A percentile compares a stretch with the other conserved stretches of the same genome.
These are phyloP conservation scores for Marronus borbonicus DNA, from an alignment of 2,888 invertebrate species.

Conservation along the genomic window DNA sequence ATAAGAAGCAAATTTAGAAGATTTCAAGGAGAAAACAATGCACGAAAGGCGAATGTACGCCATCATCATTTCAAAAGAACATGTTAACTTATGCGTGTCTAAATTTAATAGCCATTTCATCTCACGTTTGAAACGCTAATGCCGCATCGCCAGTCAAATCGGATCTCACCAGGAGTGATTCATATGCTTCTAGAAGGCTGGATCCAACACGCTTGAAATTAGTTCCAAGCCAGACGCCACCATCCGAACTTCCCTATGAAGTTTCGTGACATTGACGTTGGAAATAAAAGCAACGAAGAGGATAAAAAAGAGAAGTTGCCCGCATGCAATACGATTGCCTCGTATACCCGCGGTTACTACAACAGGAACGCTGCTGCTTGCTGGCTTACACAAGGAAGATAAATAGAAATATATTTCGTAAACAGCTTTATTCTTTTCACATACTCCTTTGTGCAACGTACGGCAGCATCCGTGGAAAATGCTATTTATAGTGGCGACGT, in stretches of 20 bases:
- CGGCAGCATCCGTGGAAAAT: neutral
- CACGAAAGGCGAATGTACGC: too few species aligned
- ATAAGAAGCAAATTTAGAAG: too few species aligned
- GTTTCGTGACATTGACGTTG: constrained; percentile 23
- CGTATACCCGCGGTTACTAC: neutral
- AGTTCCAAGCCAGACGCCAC: constrained; percentile 8
- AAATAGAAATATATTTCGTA: constrained; percentile 31
- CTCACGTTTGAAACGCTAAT: too few species aligned
- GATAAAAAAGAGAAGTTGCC: constrained; percentile 1
- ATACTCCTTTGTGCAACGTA: constrained; percentile 18
- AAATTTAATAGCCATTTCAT: too few species aligned
- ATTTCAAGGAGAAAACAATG: too few species aligned
- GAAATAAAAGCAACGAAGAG: constrained; percentile 6
- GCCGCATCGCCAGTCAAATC: constrained; percentile 9
- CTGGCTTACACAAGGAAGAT: constrained; percentile 17
- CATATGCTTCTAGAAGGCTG: constrained; percentile 14
- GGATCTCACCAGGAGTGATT: neutral
- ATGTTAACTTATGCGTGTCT: too few species aligned
- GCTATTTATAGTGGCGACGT: constrained; percentile 13
- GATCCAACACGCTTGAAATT: constrained; percentile 1
- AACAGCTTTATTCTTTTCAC: constrained; percentile 27
- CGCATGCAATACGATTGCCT: constrained; percentile 17
- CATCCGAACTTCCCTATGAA: constrained; percentile 1
- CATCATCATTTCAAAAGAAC: too few species aligned
- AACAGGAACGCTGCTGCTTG: constrained; percentile 19